Percentiles rank a stretch among this genome's conserved stretches.
Evolutionary conservation across 2,888 invertebrate species (phyloP).

Genomic region (Monochamus alternatus): DNA sequence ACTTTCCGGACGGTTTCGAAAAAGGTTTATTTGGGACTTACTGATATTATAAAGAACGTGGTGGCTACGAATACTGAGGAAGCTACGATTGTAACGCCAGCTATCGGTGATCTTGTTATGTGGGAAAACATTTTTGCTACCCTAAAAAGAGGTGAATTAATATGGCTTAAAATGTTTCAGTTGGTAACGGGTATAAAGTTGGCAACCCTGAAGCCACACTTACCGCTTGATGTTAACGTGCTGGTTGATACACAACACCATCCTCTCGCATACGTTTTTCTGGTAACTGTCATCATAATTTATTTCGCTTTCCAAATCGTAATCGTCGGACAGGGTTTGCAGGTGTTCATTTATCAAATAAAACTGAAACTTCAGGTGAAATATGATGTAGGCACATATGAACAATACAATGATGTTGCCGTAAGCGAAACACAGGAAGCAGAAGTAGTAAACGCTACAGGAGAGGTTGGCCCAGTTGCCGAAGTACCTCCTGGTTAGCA

Average conservation of each 20-base stretch:
- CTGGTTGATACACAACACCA: constrained; percentile 12
- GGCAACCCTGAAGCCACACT: neutral
- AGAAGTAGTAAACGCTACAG: constrained; percentile 13
- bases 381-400: constrained; percentile 15
- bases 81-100: neutral
- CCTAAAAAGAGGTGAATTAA: neutral
- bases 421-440: constrained; percentile 11
- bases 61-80: constrained; percentile 18
- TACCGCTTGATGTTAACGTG: constrained; percentile 12
- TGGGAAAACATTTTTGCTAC: constrained; percentile 9
- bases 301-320: neutral
- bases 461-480: constrained; percentile 9
- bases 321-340: constrained; percentile 16
- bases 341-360: constrained; percentile 20
- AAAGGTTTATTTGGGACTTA: neutral
- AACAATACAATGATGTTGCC: neutral
- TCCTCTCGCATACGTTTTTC: constrained; percentile 5
- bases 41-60: constrained; percentile 15
- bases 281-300: neutral
- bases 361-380: constrained; percentile 21
- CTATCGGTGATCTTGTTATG: constrained; percentile 7
- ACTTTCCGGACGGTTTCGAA: too few relatives aligned
- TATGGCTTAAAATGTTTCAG: neutral
- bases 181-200: too few relatives aligned
- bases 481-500: neutral